Evolutionary conservation across 2,113 vertebrate species (phyloP), one percentile per base, ranked within the genome.

Genomic region (Poeciliopsis occidentalis): DNA sequence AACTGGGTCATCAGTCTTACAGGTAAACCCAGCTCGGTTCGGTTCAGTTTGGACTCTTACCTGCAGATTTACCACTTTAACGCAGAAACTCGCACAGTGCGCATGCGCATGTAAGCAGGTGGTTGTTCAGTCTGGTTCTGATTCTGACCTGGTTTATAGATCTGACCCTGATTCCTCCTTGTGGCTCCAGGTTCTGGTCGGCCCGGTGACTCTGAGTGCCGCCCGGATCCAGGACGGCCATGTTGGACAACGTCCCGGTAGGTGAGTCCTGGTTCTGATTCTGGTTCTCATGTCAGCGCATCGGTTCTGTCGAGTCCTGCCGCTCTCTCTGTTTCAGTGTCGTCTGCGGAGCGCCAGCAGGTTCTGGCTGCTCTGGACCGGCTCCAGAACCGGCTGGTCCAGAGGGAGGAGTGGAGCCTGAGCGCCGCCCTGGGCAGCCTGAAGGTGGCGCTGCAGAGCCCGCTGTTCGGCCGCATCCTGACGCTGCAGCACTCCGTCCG

Each of bases 401-500:
- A 97, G 88, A 95, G 90, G 64, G 97, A 96, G 26, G 97, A 99
- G 84, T 95, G 91, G 72, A 95, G 92, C 0, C 97, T 98, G 89
- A 93, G 94, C 10, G 96, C 96, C 27, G 94, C 91, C 32, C 87
- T 99, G 72, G 85, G 92, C 22, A 80, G 92, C 60, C 85, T 99
- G 13, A 78, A 84, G 39, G 95, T 95, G 77, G 95, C 95, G 0
- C 93, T 99, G 63, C 94, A 92, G 88, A 98, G 96, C 69, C 98
- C 97, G 0, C 94, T 98, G 76, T 97, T 99, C 75, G 95, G 92
- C 88, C 97, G 97, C 91, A 97, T 99, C 67, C 94, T 99, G 71
- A 97, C 96, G 4, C 95, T 99, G 71, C 97, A 99, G 93, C 95
- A 96, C 84, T 98, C 97, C 73, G 95, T 99, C 93, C 97, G 94